Percentiles rank a stretch among this genome's conserved stretches.
Evolutionary conservation across 2,113 vertebrate genomes (phyloP).

Genomic region (Tympanuchus pallidicinctus): DNA sequence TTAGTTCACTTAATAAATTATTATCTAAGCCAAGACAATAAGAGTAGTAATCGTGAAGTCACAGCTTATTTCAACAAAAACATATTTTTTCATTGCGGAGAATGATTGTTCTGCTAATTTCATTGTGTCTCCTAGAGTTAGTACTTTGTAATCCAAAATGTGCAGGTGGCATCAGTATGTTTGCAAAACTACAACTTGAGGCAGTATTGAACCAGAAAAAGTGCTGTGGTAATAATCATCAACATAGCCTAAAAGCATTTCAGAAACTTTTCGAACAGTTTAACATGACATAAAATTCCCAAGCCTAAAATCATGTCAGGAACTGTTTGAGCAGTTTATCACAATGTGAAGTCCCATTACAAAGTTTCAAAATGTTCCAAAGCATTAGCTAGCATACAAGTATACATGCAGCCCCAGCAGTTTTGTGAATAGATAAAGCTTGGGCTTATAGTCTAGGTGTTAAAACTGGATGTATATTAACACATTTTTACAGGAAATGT

Average conservation of each 20-base stretch:
- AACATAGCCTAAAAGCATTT: neutral
- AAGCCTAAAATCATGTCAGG: neutral
- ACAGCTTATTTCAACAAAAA: neutral
- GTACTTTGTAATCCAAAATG: neutral
- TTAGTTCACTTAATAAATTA: neutral
- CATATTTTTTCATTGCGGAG: neutral
- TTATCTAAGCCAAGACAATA: neutral
- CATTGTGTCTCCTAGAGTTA: neutral
- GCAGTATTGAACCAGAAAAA: neutral
- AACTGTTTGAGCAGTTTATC: neutral
- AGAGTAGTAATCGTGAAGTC: neutral
- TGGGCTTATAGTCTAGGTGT: neutral
- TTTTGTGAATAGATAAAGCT: neutral
- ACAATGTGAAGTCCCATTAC: neutral
- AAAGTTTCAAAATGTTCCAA: neutral
- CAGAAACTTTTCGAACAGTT: neutral
- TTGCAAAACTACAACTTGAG: neutral
- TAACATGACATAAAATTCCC: too few species aligned
- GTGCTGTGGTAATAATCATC: rapidly evolving
- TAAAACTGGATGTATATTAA: neutral
- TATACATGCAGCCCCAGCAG: neutral
- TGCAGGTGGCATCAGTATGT: neutral
- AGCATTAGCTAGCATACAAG: neutral
- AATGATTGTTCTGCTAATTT: neutral
- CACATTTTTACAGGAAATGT: neutral